phyloP scores from a whole-genome alignment of 2,888 invertebrate species.

The Cybosia mesomella region DNA sequence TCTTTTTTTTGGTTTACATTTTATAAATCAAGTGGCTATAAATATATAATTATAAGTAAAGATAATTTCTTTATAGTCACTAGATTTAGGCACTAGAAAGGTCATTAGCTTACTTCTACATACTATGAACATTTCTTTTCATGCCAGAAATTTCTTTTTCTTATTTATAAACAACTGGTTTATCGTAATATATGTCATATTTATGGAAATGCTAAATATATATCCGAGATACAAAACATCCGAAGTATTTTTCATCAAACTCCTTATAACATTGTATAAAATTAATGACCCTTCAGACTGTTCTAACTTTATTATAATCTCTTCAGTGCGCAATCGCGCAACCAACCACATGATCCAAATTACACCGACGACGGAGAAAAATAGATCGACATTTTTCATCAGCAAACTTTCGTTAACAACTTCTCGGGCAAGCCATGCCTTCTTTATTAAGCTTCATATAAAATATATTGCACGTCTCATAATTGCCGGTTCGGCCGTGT shows the following conservation, averaged over 20 bases:
- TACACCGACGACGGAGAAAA: conserved; percentile 74
- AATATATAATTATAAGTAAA: too few species aligned
- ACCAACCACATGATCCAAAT: conserved; percentile 76
- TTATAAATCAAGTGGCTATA: too few species aligned
- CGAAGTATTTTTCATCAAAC: conserved; percentile 59
- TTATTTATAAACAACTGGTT: too few species aligned
- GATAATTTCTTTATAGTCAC: too few species aligned
- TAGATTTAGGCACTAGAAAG: not conserved
- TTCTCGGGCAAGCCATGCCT: conserved; percentile 44
- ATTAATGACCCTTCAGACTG: conserved; percentile 70
- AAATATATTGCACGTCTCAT: conserved; percentile 47
- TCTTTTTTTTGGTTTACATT: too few species aligned
- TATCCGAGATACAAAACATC: conserved; percentile 45
- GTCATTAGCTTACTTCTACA: not conserved
- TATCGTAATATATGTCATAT: not conserved
- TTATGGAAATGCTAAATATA: conserved; percentile 26
- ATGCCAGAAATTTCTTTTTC: not conserved
- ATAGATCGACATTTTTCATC: conserved; percentile 76
- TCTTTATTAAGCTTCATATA: conserved; percentile 49
- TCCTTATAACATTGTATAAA: conserved; percentile 63
- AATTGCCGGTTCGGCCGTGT: conserved; percentile 37
- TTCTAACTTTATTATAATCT: conserved; percentile 75
- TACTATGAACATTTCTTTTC: not conserved
- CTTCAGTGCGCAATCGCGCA: conserved; percentile 72
- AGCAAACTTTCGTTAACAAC: conserved; percentile 57